Base-by-base conservation (phyloP, 2,888 invertebrate genomes). In the Caenorhabditis imperialis region DNA sequence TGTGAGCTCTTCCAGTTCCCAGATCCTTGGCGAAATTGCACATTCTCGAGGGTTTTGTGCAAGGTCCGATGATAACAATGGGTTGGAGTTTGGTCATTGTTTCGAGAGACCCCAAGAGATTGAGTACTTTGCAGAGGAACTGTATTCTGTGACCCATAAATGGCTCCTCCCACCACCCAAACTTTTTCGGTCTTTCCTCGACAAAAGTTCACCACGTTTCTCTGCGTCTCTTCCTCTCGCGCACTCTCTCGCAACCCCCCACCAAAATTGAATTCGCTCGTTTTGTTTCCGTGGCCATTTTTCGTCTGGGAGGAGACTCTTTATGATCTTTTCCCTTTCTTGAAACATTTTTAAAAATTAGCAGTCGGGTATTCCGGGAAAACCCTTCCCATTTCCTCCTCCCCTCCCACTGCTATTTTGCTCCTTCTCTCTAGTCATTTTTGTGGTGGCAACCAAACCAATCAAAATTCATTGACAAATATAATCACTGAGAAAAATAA, bases 21-120 rank as follows among this genome's bases (percentile, higher is more conserved):
- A 30, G 10, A 30, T 30, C 6, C 7, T 30, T 30, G 10, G 30
- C 30, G 30, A 30, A 57, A 65, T 67, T 67, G 67, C 67, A 57
- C 55, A 67, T 51, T 58, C 67, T 67, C 50, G 55, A 67, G 67
- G 67, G 67, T 33, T 57, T 67, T 67, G 57, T 51, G 67, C 51
- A 65, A 18, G 45, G 53, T 45, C 53, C 25, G 37, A 37, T 8
- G 51, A 44, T n/a, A 30, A 38, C 14, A 45, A 57, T 50, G 50
- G 14, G 50, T 22, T 63, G 63, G 40, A 63, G 63, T 63, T 63
- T 63, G 63, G 63, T 48, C 63, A 4, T 2, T 16, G n/a, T 8
- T 16, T 4, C 12, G n/a, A 14, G 16, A 14, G 38, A 38, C 4
- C 38, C 16, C 6, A 6, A 38, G 3, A 38, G n/a, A 14, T 8